These are phyloP conservation scores for Enteromius unitaeniatus DNA, from an alignment of 2,797 vertebrate genomes.

Conservation along the genomic window DNA sequence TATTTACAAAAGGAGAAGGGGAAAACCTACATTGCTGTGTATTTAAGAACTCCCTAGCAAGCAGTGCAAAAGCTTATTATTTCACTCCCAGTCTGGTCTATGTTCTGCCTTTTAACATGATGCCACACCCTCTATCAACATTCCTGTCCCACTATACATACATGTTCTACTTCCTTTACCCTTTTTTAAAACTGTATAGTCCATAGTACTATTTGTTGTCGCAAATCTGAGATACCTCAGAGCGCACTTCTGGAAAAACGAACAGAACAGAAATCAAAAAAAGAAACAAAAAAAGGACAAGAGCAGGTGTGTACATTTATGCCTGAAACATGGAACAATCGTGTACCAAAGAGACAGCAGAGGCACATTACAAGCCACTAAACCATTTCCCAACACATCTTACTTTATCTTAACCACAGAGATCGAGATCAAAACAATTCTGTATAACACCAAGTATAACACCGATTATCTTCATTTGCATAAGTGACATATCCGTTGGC, in stretches of 20 bases:
- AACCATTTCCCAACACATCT: neutral
- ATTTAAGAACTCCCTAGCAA: constrained; percentile 55
- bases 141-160: constrained; percentile 16
- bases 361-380: neutral
- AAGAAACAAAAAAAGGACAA: neutral
- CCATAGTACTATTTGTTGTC: constrained; percentile 58
- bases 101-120: constrained; percentile 34
- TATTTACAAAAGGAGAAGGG: constrained; percentile 55
- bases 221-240: constrained; percentile 65
- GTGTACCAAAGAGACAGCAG: neutral
- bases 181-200: constrained; percentile 31
- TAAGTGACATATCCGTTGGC: neutral
- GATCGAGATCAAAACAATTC: neutral
- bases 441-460: neutral
- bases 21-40: constrained; percentile 52
- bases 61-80: constrained; percentile 49
- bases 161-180: constrained; percentile 25
- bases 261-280: constrained; percentile 35
- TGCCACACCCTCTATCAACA: constrained; percentile 39
- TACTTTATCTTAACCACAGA: neutral
- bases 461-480: neutral
- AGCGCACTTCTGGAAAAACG: constrained; percentile 43
- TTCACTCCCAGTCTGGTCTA: constrained; percentile 47
- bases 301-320: neutral
- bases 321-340: neutral